Base-by-base conservation (phyloP, 2,113 vertebrate species). In the Anguilla japonica region DNA sequence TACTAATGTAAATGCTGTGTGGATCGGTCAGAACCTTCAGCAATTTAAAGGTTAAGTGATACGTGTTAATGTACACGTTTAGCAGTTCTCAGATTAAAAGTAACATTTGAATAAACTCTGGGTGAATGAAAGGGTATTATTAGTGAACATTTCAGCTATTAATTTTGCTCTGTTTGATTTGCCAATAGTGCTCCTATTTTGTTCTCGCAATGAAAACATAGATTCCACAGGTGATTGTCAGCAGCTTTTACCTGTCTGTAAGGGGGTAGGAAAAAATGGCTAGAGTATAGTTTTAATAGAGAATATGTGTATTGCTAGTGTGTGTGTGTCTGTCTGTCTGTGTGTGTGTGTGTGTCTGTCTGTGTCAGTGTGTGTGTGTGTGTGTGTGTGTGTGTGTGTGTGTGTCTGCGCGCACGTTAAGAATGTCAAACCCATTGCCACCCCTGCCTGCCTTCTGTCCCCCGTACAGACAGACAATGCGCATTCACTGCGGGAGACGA, bases 401-500 rank as follows among this genome's bases (percentile, higher is more conserved):
- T 83, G 83, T 75, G 83, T 63, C 41, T 20, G 81, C 81, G 82
- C n/a, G 13, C 79, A 95, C 95, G 94, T 92, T 92, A 95, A 87
- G 93, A 96, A 93, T 94, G 94, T 93, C 88, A 91, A 92, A 89
- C 86, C 88, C 79, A 94, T 94, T 95, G 80, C 88, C 91, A 93
- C 92, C 92, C 91, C 91, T 82, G 93, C 94, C 95, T 94, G 92
- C 94, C 94, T 94, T 94, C 94, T 95, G 92, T 91, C 93, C 95
- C 89, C 92, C 86, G 60, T 90, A 89, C 93, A 97, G 97, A 89
- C 93, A 97, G 97, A 97, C 97, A 98, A 97, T 97, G 96, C 96
- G 94, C 91, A 95, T 96, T 97, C 97, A 97, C 96, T 94, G 95
- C 95, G 96, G 96, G 96, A 97, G 97, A 96, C 97, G 95, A 89